Percentiles rank a stretch among this genome's conserved stretches.
Conservation (phyloP, 1,140 invertebrate species). For the Drosophila albomicans region DNA sequence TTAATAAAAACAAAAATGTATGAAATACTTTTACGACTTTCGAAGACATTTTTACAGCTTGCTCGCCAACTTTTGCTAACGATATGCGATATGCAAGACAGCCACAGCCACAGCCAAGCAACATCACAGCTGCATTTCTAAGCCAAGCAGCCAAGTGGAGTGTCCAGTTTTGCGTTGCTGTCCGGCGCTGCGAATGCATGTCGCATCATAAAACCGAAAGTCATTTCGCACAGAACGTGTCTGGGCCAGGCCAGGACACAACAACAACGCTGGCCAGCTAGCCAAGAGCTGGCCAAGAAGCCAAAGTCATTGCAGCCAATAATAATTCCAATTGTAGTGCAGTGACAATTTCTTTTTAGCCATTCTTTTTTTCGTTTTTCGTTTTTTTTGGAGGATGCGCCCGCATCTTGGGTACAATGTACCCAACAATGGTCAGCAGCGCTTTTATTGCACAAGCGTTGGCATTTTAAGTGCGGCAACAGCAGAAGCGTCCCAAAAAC, state of each 20-base stretch:
- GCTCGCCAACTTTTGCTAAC: conserved; percentile 75
- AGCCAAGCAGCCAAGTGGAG: conserved; percentile 16
- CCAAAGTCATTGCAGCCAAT: conserved; percentile 83
- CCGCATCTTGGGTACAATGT: conserved; percentile 75
- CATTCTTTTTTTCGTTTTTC: conserved; percentile 11
- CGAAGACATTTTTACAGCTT: conserved; percentile 84
- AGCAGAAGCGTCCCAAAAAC: conserved; percentile 55
- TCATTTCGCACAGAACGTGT: conserved; percentile 81
- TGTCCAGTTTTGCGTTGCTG: conserved; percentile 12
- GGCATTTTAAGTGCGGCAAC: conserved; percentile 75
- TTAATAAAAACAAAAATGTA: conserved; percentile 83
- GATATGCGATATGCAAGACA: conserved; percentile 75
- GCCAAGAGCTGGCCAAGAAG: conserved; percentile 64
- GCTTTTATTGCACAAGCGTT: conserved; percentile 73
- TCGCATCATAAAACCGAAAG: conserved; percentile 83
- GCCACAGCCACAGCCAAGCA: background rate
- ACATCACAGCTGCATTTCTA: conserved; percentile 36
- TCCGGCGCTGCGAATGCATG: conserved; percentile 71
- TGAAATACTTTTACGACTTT: conserved; percentile 84
- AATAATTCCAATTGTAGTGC: conserved; percentile 83
- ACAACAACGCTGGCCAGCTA: conserved; percentile 7
- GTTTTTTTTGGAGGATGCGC: conserved; percentile 46
- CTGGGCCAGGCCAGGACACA: conserved; percentile 22
- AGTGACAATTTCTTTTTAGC: conserved; percentile 73
- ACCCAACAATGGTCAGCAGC: conserved; percentile 80